Evolutionary conservation across 2,888 invertebrate species (phyloP).

Genomic region (Ornithoptera priamus): DNA sequence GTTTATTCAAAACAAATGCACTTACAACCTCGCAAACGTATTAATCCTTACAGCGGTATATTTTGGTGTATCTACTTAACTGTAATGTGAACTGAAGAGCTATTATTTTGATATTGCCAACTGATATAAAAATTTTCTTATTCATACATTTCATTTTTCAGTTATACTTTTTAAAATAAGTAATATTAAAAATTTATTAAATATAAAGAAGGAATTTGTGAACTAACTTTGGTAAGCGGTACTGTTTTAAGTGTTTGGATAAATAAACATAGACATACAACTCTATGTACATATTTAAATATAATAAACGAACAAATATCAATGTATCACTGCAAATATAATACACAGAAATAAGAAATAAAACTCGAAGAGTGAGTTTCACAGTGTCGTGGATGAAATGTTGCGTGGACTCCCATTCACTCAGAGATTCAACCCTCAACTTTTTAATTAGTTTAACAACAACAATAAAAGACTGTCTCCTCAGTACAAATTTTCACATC

Average conservation of each 20-base stretch:
- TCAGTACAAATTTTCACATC: constrained; percentile 52
- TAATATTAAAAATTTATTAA: too few relatives aligned
- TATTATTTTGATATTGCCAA: too few relatives aligned
- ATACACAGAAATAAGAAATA: not conserved
- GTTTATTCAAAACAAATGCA: not conserved
- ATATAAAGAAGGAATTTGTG: too few relatives aligned
- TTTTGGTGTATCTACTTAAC: too few relatives aligned
- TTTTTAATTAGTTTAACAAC: constrained; percentile 74
- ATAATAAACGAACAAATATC: not conserved
- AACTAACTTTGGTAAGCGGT: too few relatives aligned
- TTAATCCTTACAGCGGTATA: too few relatives aligned
- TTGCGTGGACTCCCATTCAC: constrained; percentile 44
- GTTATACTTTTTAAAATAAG: too few relatives aligned
- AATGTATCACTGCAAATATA: not conserved
- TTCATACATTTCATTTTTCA: too few relatives aligned
- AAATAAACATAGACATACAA: not conserved
- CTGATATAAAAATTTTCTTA: too few relatives aligned
- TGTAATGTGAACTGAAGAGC: too few relatives aligned
- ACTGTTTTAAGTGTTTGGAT: not conserved
- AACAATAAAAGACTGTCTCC: constrained; percentile 62
- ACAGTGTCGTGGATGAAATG: constrained; percentile 41
- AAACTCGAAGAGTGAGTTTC: too few relatives aligned
- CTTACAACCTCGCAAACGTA: too few relatives aligned
- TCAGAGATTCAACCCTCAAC: constrained; percentile 56
- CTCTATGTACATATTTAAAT: not conserved